Evolutionary conservation across 2,797 vertebrate species (phyloP).

Genomic region (Etheostoma perlongum): DNA sequence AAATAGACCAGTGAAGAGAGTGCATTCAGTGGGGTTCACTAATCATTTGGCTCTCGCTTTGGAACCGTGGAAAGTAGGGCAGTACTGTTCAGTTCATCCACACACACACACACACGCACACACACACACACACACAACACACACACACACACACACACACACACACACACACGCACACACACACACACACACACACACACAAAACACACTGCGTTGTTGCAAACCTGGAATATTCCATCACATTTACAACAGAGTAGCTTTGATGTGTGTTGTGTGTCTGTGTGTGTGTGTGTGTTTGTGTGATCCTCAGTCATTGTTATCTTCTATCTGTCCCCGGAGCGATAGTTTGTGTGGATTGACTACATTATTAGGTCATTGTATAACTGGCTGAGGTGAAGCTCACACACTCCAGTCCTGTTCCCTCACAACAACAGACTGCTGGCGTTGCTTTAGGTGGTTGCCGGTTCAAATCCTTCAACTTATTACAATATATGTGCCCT

Average conservation of each 20-base stretch:
- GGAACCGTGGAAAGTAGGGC: constrained; percentile 25
- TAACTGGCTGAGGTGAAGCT: not conserved
- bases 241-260: too few species aligned
- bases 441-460: not conserved
- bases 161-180: too few species aligned
- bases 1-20: not conserved
- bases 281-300: not conserved
- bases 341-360: constrained; percentile 11
- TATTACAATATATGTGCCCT: not conserved
- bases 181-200: too few species aligned
- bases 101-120: too few species aligned
- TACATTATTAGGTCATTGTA: constrained; percentile 20
- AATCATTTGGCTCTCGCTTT: constrained; percentile 15
- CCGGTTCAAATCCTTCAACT: not conserved
- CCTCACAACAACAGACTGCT: not conserved
- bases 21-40: constrained; percentile 9
- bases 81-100: constrained; percentile 1
- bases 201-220: too few species aligned
- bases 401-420: not conserved
- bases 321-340: too few species aligned
- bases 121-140: too few species aligned
- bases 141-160: too few species aligned
- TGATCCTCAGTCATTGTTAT: not conserved
- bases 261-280: not conserved
- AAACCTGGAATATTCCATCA: too few species aligned